Percentiles rank a stretch among this genome's conserved stretches.
Evolutionary conservation across 2,113 vertebrate species (phyloP).

Genomic region (Antigone vipio): DNA sequence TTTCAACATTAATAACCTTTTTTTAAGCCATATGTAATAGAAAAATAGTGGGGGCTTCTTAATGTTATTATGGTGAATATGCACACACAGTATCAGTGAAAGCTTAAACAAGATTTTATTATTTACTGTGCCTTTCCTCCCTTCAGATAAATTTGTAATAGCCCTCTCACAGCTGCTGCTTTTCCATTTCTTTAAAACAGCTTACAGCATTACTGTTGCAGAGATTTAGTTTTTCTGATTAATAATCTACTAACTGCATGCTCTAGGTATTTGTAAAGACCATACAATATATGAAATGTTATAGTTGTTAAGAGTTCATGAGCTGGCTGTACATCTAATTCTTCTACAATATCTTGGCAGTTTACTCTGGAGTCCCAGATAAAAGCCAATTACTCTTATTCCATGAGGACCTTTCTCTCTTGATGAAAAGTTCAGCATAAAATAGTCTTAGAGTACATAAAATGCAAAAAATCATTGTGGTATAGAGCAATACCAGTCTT

Average conservation of each 20-base stretch:
- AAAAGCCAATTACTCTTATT: not conserved
- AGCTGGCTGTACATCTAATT: slow-evolving; percentile 11
- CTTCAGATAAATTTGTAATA: not conserved
- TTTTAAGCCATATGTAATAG: not conserved
- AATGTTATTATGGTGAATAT: not conserved
- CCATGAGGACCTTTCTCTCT: not conserved
- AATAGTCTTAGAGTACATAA: not conserved
- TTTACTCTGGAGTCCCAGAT: not conserved
- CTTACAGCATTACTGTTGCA: not conserved
- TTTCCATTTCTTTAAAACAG: not conserved
- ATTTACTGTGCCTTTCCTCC: not conserved
- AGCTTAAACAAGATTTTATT: not conserved
- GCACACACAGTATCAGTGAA: not conserved
- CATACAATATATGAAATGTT: not conserved
- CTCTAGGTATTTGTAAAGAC: not conserved
- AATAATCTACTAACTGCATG: not conserved
- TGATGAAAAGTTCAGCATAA: not conserved
- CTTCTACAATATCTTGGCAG: not conserved
- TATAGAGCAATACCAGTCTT: not conserved
- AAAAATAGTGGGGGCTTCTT: not conserved
- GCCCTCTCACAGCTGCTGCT: not conserved
- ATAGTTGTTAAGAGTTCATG: not conserved
- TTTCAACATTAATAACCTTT: not conserved
- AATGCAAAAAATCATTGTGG: not conserved
- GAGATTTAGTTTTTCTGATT: not conserved